These are phyloP conservation scores for Hirtodrosophila trivittata DNA, from an alignment of 2,888 invertebrate species.

Conservation along the genomic window DNA sequence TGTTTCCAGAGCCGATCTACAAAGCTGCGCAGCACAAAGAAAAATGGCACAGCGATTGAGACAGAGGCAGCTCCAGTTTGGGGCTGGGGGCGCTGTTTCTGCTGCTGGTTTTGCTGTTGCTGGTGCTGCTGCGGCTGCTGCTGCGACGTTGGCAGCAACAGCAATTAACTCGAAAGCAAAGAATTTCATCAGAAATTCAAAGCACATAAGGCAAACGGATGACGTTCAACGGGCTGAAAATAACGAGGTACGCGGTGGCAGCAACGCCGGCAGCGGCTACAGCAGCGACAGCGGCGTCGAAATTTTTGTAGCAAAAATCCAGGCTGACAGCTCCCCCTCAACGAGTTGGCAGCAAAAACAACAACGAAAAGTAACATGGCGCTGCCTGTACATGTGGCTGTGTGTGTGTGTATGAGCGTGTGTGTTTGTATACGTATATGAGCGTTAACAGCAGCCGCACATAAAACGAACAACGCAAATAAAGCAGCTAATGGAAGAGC, in stretches of 20 bases:
- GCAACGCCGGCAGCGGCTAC: conserved; percentile 45
- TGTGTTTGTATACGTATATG: conserved; percentile 35
- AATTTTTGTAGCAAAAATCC: conserved; percentile 74
- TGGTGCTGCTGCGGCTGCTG: conserved; percentile 11
- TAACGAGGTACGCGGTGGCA: conserved; percentile 47
- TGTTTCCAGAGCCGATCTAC: conserved; percentile 61
- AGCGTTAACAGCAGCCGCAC: conserved; percentile 23
- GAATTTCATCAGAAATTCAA: conserved; percentile 81
- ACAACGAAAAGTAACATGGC: conserved; percentile 75
- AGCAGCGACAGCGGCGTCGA: conserved; percentile 48
- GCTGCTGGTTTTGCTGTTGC: conserved; percentile 6
- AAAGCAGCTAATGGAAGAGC: conserved; percentile 39
- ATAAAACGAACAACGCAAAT: conserved; percentile 64
- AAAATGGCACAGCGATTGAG: conserved; percentile 72
- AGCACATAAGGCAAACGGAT: conserved; percentile 70
- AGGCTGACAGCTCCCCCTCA: conserved; percentile 76
- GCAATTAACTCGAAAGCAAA: conserved; percentile 79
- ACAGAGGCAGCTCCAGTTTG: conserved; percentile 39
- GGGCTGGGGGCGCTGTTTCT: conserved; percentile 37
- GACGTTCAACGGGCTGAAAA: conserved; percentile 73
- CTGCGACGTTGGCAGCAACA: conserved; percentile 28
- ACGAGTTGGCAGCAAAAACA: conserved; percentile 55
- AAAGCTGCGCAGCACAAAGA: conserved; percentile 69
- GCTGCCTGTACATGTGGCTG: conserved; percentile 47
- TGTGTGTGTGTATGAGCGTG: conserved; percentile 16